phyloP scores from a whole-genome alignment of 2,113 vertebrate species.

The Plecotus auritus region DNA sequence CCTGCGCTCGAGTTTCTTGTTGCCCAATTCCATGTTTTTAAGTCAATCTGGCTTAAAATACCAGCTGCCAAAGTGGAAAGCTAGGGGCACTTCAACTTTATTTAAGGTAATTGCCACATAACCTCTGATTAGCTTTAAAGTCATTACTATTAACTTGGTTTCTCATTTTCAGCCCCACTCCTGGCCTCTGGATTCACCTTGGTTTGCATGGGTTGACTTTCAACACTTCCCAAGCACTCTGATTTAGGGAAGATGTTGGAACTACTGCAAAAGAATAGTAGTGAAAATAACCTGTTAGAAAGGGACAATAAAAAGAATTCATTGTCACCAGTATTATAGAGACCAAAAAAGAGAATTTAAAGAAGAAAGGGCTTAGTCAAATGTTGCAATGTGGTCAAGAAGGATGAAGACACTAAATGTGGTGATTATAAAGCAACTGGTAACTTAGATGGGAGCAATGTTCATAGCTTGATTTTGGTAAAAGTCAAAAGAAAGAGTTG shows the following conservation, averaged over 20 bases:
- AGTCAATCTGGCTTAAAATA: not conserved
- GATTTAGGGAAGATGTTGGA: not conserved
- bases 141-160: not conserved
- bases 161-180: not conserved
- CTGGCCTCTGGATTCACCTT: not conserved
- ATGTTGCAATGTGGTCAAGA: not conserved
- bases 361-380: not conserved
- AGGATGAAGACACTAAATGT: not conserved
- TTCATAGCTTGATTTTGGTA: not conserved
- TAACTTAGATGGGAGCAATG: not conserved
- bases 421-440: not conserved
- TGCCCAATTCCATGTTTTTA: conserved; percentile 24
- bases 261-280: not conserved
- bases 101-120: not conserved
- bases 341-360: conserved; percentile 6
- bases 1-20: not conserved
- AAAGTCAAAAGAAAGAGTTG: not conserved
- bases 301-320: not conserved
- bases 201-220: not conserved
- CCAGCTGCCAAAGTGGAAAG: not conserved
- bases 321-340: not conserved
- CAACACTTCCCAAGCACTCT: not conserved
- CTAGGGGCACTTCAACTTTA: not conserved
- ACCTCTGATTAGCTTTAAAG: not conserved
- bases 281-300: not conserved